These are phyloP conservation scores for Tachysurus fulvidraco DNA, from an alignment of 2,113 vertebrate genomes.

Conservation along the genomic window DNA sequence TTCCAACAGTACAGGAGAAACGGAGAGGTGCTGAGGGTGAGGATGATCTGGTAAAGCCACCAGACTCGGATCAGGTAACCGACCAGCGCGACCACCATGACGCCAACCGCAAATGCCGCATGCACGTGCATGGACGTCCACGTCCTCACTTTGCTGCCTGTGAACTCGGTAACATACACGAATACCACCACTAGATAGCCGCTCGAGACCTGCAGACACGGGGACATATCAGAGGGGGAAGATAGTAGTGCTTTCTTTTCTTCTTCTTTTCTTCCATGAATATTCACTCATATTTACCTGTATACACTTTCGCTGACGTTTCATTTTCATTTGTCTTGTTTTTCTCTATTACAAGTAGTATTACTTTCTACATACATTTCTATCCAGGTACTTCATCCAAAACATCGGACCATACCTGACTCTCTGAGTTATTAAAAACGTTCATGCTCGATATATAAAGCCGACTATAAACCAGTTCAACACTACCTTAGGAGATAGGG, in stretches of 20 bases:
- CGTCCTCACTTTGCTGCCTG: slow-evolving; percentile 85
- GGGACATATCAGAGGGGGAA: neutral
- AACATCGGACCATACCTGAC: neutral
- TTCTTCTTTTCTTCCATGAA: no score
- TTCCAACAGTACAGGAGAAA: slow-evolving; percentile 91
- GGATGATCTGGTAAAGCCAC: slow-evolving; percentile 91
- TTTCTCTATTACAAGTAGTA: neutral
- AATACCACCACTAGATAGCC: slow-evolving; percentile 94
- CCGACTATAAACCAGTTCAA: no score
- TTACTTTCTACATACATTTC: neutral
- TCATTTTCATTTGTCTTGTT: neutral
- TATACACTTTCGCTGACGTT: neutral
- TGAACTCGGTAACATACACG: slow-evolving; percentile 93
- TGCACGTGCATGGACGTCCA: slow-evolving; percentile 95
- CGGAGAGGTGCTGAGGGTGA: slow-evolving; percentile 82
- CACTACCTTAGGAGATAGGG: neutral
- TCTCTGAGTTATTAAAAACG: neutral
- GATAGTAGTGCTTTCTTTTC: no score
- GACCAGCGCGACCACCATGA: slow-evolving; percentile 86
- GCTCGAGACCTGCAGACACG: slow-evolving; percentile 79
- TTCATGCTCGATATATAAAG: neutral
- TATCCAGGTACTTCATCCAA: neutral
- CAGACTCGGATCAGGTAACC: slow-evolving; percentile 86
- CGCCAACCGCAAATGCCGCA: slow-evolving; percentile 86
- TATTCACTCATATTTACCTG: neutral